Percentiles rank a stretch among this genome's conserved stretches.
Conservation (phyloP, 2,888 invertebrate species). For the Catocala fraxini region DNA sequence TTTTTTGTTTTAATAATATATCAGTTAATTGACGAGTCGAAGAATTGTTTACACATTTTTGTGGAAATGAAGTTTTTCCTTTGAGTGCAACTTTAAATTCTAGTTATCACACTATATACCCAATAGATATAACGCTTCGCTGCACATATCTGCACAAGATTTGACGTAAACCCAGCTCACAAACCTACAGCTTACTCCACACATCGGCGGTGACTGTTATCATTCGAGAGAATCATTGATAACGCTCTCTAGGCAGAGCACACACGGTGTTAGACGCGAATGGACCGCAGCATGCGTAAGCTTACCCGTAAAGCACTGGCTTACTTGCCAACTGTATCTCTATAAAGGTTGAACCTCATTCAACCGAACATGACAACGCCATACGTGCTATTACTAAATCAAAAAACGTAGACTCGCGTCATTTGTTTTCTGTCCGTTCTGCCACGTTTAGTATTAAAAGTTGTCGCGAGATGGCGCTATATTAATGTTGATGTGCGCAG, state of each 20-base stretch:
- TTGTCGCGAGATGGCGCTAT: too few species aligned
- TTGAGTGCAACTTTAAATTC: too few species aligned
- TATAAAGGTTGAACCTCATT: neutral
- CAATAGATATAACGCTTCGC: neutral
- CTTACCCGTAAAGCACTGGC: slow-evolving; percentile 47
- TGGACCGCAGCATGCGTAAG: slow-evolving; percentile 13
- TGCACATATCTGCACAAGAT: neutral
- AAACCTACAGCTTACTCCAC: neutral
- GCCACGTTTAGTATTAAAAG: too few species aligned
- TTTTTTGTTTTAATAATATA: too few species aligned
- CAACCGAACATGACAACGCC: neutral
- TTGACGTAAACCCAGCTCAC: neutral
- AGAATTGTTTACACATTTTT: too few species aligned
- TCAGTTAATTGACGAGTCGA: too few species aligned
- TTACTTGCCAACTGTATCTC: slow-evolving; percentile 40
- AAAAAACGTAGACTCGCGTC: neutral
- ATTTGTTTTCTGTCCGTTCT: too few species aligned
- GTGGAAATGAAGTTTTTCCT: too few species aligned
- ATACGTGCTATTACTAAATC: neutral
- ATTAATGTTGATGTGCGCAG: too few species aligned
- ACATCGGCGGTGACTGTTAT: neutral
- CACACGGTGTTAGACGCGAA: neutral
- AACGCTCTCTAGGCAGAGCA: neutral
- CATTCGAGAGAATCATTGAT: slow-evolving; percentile 7
- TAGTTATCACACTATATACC: too few species aligned